Evolutionary conservation across 2,888 invertebrate species (phyloP), one percentile per base, ranked within the genome.

Genomic region (Noctua fimbriata): DNA sequence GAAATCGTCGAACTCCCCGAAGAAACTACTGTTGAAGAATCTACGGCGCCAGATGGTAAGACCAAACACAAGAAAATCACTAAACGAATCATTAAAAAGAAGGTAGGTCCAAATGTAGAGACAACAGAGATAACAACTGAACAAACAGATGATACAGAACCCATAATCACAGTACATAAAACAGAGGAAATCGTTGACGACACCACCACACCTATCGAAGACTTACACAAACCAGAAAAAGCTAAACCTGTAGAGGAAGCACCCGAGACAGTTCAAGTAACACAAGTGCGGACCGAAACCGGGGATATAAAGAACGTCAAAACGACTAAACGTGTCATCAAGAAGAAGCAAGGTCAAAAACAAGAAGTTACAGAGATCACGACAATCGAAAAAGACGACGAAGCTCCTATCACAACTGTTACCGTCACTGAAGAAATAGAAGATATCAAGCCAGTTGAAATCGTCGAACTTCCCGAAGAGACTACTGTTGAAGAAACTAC

Each of bases 241-340:
- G 60, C 60, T 1, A 63, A 18, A 1, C 18, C 28, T 28, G 6
- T 63, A 0, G 60, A 63, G 9, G 60, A 63, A 32, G 7, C 14
- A 18, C 60, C 60, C 7, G 60, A 63, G 14, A 60, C 60, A 2
- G 28, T 60, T 28, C 60, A 60, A 6, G 6, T 91, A 0, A 83
- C 87, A 0, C 86, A 89, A 83, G 89, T 92, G 5, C 89, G 89
- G 28, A 77, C 81, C 0, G 78, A 86, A 21, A 70, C 76, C 0
- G 85, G 86, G 1, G 81, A 87, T 1, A 21, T 85, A 0, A 70
- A 83, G 4, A 55, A 63, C 0, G 47, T 85, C 1, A 87, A 83
- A 16, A 83, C 85, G 0, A 85, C 83, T 0, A 86, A 81, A 10
- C 74, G 87, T 0, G 67, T 80, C 0, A 82, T 85, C 24, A 87